phyloP scores from a whole-genome alignment of 2,797 vertebrate species.

The Sebastes minor region DNA sequence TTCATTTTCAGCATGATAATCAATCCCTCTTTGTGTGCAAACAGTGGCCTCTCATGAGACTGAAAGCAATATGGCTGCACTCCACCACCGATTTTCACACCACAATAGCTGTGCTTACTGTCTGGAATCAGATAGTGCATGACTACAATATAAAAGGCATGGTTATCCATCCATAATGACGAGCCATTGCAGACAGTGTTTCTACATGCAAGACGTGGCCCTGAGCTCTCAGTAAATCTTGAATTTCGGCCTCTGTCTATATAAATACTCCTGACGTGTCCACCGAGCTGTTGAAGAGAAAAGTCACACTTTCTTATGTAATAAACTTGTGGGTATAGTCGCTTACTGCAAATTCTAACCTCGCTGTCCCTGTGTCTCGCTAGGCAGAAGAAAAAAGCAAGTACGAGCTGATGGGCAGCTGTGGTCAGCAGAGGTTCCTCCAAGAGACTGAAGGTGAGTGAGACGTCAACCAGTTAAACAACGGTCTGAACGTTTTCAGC shows the following conservation, averaged over 20 bases:
- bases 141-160: not conserved
- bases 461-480: not conserved
- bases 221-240: conserved; percentile 13
- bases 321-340: not conserved
- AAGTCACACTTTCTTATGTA: conserved; percentile 15
- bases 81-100: conserved; percentile 27
- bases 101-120: conserved; percentile 1
- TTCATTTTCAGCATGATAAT: not conserved
- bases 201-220: not conserved
- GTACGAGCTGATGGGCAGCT: conserved; percentile 75
- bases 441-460: conserved; percentile 77
- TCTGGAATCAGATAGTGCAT: conserved; percentile 26
- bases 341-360: not conserved
- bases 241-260: not conserved
- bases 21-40: not conserved
- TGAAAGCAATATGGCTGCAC: conserved; percentile 14
- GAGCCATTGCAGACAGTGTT: not conserved
- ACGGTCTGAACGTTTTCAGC: not conserved
- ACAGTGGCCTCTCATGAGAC: not conserved
- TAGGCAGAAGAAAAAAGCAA: conserved; percentile 77
- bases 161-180: not conserved
- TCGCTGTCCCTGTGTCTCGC: conserved; percentile 33
- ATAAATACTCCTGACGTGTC: conserved; percentile 28
- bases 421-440: conserved; percentile 65
- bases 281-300: not conserved